These are phyloP conservation scores for Eupeodes corollae DNA, from an alignment of 1,140 invertebrate genomes.

Conservation along the genomic window DNA sequence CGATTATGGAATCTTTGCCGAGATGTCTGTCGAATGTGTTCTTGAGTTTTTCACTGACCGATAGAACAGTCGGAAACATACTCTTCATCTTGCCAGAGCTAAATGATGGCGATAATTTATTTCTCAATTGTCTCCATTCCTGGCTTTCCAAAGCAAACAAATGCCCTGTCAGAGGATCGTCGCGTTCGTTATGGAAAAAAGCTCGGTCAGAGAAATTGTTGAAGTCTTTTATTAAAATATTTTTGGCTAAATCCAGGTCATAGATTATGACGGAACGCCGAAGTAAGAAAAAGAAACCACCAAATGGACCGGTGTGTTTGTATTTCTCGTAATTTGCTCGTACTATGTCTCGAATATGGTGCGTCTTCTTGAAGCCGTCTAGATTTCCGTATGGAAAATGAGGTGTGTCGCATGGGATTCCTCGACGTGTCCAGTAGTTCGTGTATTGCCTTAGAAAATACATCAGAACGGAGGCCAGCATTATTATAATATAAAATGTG, in stretches of 20 bases:
- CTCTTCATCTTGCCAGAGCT: slow-evolving; percentile 47
- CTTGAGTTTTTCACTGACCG: slow-evolving; percentile 10
- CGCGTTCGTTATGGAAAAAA: slow-evolving; percentile 35
- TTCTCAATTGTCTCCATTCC: slow-evolving; percentile 45
- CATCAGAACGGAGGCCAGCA: too few relatives aligned
- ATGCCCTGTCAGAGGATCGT: slow-evolving; percentile 39
- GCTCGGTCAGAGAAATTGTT: slow-evolving; percentile 41
- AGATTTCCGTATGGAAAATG: slow-evolving; percentile 12
- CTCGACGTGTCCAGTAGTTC: slow-evolving; percentile 11
- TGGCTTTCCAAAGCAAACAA: slow-evolving; percentile 39
- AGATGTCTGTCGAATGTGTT: slow-evolving; percentile 29
- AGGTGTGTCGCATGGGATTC: slow-evolving; percentile 8
- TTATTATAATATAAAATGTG: too few relatives aligned
- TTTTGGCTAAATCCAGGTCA: slow-evolving; percentile 48
- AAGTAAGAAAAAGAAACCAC: slow-evolving; percentile 24
- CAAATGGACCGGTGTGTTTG: slow-evolving; percentile 15
- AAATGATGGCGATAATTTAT: slow-evolving; percentile 44
- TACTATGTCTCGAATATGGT: slow-evolving; percentile 8
- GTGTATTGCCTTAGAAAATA: too few relatives aligned
- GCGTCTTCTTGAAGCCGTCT: slow-evolving; percentile 8
- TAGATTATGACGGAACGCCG: slow-evolving; percentile 14
- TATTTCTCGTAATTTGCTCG: slow-evolving; percentile 16
- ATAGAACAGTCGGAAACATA: slow-evolving; percentile 38
- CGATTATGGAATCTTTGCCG: slow-evolving; percentile 7
- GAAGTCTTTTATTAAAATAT: slow-evolving; percentile 49